Evolutionary conservation across 2,888 invertebrate genomes (phyloP), one percentile per base, ranked within the genome.

Genomic region (Lepetodrilus schrolli): DNA sequence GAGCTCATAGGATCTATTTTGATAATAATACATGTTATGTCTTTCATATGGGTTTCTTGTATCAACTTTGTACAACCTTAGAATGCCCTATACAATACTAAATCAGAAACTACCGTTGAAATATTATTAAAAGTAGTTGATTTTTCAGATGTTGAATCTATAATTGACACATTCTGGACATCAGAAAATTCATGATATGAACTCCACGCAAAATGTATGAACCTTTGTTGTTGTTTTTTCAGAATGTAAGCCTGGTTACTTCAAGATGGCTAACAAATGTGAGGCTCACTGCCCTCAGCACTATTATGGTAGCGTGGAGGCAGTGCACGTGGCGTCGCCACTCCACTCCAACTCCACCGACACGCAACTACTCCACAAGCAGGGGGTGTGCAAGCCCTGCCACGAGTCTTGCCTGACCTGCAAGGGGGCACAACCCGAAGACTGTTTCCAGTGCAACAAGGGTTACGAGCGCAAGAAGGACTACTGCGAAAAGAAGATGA

Each of bases 171-270:
- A n/a, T n/a, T n/a, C n/a, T n/a, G n/a, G n/a, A n/a, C n/a, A n/a
- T n/a, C n/a, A n/a, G n/a, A n/a, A n/a, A n/a, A n/a, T n/a, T n/a
- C n/a, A n/a, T n/a, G n/a, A n/a, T n/a, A n/a, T n/a, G n/a, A n/a
- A n/a, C n/a, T n/a, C n/a, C n/a, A n/a, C n/a, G n/a, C n/a, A n/a
- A 43, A 8, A 43, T 8, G n/a, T 43, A 43, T 43, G n/a, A n/a
- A 21, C 26, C 50, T 49, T 8, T n/a, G n/a, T n/a, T n/a, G n/a
- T n/a, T n/a, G n/a, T n/a, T n/a, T n/a, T 81, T 82, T 65, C 84
- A 87, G 87, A 86, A 74, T 87, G 87, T 74, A 83, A 83, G 51
- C 82, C 84, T 23, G 86, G 87, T 34, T 86, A 79, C 76, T 86
- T 84, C 79, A 86, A 84, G 75, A 80, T 86, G 74, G 82, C 80